Evolutionary conservation across 2,888 invertebrate species (phyloP), one percentile per base, ranked within the genome.

Genomic region (Hirtodrosophila histrioides): DNA sequence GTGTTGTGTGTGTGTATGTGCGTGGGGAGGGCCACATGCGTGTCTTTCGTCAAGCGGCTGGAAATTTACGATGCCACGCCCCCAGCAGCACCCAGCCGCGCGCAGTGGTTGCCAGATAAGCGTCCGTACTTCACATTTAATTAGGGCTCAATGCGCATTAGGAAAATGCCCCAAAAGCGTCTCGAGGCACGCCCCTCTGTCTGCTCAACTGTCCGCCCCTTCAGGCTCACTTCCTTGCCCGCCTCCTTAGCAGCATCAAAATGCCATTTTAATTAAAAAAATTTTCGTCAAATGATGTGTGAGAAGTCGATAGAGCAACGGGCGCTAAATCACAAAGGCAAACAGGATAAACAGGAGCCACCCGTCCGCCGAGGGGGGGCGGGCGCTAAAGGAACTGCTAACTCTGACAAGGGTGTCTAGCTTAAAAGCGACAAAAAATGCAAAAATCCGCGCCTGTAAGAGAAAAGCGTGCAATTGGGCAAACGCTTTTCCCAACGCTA

Each of bases 271-370:
- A 83, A 83, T 83, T 87, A 83, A 83, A 86, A 62, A 31, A 63
- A 69, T 37, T 50, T 54, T 56, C 69, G 60, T 64, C 80, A 81
- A 84, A 81, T 85, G 82, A 82, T 82, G 82, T 82, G 82, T 82
- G 87, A 87, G 87, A 78, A 82, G 87, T 82, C 82, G 87, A 86
- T 86, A 86, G 85, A 81, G 86, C 73, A 68, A 31, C 62, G 73
- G 66, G 65, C 54, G 86, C 72, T 81, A 81, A 86, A 85, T 86
- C 82, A 78, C 73, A 86, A 82, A 75, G 75, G 69, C 82, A 86
- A 82, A 82, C 87, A 86, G 87, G 65, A 76, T 69, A 67, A 61
- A 55, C 62, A 50, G 23, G 24, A 27, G 17, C 29, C 44, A 27
- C 29, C 31, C 7, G 31, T 3, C 31, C 31, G 31, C 31, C 3